These are phyloP conservation scores for Brachyalestes nurse DNA, from an alignment of 2,797 vertebrate genomes.

Conservation along the genomic window DNA sequence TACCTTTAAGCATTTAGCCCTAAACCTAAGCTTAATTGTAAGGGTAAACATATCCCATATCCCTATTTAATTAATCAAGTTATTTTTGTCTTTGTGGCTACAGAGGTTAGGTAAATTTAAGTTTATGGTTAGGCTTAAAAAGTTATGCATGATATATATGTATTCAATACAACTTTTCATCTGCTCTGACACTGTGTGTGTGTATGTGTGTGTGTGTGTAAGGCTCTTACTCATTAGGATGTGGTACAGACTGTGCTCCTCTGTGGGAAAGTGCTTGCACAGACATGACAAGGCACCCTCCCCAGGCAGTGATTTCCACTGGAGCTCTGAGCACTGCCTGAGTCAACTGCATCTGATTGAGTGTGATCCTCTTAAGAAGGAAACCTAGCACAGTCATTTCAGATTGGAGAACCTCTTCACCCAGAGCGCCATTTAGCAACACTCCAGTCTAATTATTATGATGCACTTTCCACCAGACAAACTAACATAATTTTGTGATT, in stretches of 20 bases:
- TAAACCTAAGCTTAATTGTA: no score
- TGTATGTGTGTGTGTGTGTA: constrained; percentile 35
- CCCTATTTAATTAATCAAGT: no score
- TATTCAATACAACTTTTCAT: background rate
- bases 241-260: constrained; percentile 69
- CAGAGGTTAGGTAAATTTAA: no score
- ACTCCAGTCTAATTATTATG: background rate
- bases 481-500: background rate
- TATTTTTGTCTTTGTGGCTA: background rate
- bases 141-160: background rate
- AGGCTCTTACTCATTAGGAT: constrained; percentile 76
- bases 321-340: constrained; percentile 28
- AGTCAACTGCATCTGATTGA: constrained; percentile 29
- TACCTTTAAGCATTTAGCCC: no score
- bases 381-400: constrained; percentile 3
- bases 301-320: constrained; percentile 33
- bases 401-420: background rate
- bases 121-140: background rate
- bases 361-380: constrained; percentile 12
- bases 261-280: constrained; percentile 52
- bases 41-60: background rate
- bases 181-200: background rate
- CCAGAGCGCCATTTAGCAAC: background rate
- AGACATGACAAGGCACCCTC: constrained; percentile 50
- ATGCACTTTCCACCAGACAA: background rate